Evolutionary conservation across 2,113 vertebrate species (phyloP).

Genomic region (Calidris pygmaea): DNA sequence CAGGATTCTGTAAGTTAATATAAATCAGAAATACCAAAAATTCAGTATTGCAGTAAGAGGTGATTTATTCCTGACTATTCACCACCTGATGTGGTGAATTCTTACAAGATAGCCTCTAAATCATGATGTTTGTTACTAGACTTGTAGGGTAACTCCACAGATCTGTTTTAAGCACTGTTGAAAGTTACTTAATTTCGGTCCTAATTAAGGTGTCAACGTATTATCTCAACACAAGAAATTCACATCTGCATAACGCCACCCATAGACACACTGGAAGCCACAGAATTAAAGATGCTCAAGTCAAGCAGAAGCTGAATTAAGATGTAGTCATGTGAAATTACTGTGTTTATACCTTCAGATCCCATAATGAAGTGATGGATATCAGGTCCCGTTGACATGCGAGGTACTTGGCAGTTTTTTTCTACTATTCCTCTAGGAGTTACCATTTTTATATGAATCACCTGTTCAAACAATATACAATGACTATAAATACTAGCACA

Average conservation of each 20-base stretch:
- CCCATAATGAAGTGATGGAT: slow-evolving; percentile 99
- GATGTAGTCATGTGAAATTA: not conserved
- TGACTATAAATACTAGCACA: not conserved
- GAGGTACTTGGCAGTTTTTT: slow-evolving; percentile 95
- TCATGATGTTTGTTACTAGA: not conserved
- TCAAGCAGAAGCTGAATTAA: not conserved
- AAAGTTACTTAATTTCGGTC: not conserved
- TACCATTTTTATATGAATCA: slow-evolving; percentile 97
- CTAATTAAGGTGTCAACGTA: not conserved
- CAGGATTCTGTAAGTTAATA: not conserved
- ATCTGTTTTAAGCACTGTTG: not conserved
- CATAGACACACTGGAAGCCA: not conserved
- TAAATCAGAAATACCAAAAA: not conserved
- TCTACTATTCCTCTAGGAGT: slow-evolving; percentile 94
- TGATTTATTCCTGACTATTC: not conserved
- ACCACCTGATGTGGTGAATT: not conserved
- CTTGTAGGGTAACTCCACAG: not conserved
- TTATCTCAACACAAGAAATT: not conserved
- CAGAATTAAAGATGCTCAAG: not conserved
- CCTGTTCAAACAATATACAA: slow-evolving; percentile 76
- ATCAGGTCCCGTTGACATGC: slow-evolving; percentile 96
- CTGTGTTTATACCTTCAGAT: slow-evolving; percentile 88
- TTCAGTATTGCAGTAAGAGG: not conserved
- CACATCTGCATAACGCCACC: not conserved
- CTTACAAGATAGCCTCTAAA: not conserved